Conservation (phyloP, 2,113 vertebrate genomes). For the Machaerirhynchus nigripectus region DNA sequence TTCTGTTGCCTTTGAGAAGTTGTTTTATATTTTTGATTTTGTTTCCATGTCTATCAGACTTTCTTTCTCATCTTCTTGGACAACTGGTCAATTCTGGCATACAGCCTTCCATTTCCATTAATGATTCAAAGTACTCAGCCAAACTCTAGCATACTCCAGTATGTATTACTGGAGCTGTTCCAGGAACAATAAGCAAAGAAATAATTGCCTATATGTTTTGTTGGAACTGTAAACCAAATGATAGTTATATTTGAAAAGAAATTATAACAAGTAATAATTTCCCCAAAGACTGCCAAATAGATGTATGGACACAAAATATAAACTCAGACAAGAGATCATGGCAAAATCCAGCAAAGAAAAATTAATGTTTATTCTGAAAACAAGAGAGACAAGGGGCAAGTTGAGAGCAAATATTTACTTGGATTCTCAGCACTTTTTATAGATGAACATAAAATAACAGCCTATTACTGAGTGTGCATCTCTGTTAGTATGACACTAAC, state of each 20-base stretch:
- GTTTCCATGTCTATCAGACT: not conserved
- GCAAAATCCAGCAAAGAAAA: not conserved
- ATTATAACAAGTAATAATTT: not conserved
- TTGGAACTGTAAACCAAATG: not conserved
- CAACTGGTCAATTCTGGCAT: slow-evolving; percentile 24
- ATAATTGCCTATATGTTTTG: slow-evolving; percentile 23
- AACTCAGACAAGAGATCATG: not conserved
- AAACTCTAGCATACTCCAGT: not conserved
- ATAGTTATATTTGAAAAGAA: not conserved
- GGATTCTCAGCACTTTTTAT: not conserved
- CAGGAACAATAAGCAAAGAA: not conserved
- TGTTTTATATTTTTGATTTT: not conserved
- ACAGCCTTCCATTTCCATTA: slow-evolving; percentile 9
- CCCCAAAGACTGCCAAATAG: not conserved
- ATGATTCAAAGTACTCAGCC: slow-evolving; percentile 45
- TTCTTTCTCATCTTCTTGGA: not conserved
- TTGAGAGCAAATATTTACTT: slow-evolving; percentile 16
- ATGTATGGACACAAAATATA: not conserved
- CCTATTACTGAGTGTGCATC: not conserved
- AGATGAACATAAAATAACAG: not conserved
- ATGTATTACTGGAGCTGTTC: not conserved
- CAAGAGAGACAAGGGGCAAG: not conserved
- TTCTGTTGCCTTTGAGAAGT: not conserved
- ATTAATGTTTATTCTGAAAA: slow-evolving; percentile 27
- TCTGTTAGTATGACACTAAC: not conserved